These are phyloP conservation scores for Crocodylus rhombifer DNA, from an alignment of 2,797 vertebrate genomes.

Conservation along the genomic window DNA sequence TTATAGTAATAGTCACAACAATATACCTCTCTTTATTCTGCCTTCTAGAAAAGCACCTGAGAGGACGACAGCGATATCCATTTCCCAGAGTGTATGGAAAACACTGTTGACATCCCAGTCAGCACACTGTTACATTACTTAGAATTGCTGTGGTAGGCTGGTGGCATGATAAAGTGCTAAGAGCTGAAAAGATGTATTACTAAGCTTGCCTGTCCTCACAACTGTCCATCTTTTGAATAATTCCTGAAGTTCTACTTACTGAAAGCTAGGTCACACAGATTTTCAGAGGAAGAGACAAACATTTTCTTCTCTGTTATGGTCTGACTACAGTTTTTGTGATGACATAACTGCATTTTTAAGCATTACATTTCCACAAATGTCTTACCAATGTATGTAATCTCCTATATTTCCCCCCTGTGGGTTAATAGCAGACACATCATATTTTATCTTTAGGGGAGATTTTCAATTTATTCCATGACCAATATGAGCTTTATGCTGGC, in stretches of 20 bases:
- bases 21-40: neutral
- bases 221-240: neutral
- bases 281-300: neutral
- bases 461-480: neutral
- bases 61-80: neutral
- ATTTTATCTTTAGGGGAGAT: neutral
- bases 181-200: neutral
- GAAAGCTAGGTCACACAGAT: neutral
- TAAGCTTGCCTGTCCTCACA: neutral
- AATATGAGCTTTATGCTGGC: neutral
- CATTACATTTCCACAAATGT: slow-evolving; percentile 25
- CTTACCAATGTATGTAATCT: slow-evolving; percentile 14
- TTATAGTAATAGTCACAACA: neutral
- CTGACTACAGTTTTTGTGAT: neutral
- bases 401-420: neutral
- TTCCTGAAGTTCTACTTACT: neutral
- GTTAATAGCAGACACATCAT: slow-evolving; percentile 1
- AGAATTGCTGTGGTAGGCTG: neutral
- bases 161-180: neutral
- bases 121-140: neutral
- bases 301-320: neutral
- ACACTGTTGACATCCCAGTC: neutral
- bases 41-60: neutral
- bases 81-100: neutral
- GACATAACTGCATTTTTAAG: slow-evolving; percentile 22